Base-by-base conservation (phyloP, 1,140 invertebrate species). In the Nomia melanderi region DNA sequence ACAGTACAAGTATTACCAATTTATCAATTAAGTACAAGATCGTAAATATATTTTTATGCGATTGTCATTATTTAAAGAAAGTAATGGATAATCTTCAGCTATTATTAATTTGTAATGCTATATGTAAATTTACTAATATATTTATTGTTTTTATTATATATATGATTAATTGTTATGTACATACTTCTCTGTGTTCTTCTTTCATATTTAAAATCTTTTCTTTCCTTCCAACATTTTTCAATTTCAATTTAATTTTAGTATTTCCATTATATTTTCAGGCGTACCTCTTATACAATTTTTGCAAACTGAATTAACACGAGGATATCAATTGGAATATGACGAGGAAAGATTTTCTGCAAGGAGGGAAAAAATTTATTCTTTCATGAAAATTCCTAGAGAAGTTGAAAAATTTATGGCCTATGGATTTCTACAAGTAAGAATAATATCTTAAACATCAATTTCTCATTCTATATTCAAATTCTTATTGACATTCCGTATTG, bases 281-380 rank as follows among this genome's bases (percentile, higher is more conserved):
- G 88, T 89, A 9, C 96, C 95, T 5, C 90, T 96, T 53, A 93
- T 94, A 71, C 93, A 95, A 69, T 98, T 98, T 92, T 92, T 99
- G 53, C 94, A 95, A 86, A 95, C 96, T 44, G 98, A 99, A 93
- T 92, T 99, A 80, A 98, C 97, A 6, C 93, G 98, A 85, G 97
- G 97, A 17, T 99, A 99, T 93, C 93, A 96, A 83, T 91, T 98
- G 36, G 97, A 99, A 92, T 95, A 98, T 90, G 98, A 99, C 88
- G 97, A 99, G 89, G 97, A 98, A 88, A 94, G 97, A 72, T 99
- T 98, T 93, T 96, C 96, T 41, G 97, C 98, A 31, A 94, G 98
- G 80, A 92, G 98, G 80, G 96, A 99, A 88, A 98, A 99, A 93
- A 97, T 99, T 56, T 99, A 99, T 90, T 98, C 97, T 0, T 99